Conservation (phyloP, 2,888 invertebrate species). For the Agriotes lineatus region DNA sequence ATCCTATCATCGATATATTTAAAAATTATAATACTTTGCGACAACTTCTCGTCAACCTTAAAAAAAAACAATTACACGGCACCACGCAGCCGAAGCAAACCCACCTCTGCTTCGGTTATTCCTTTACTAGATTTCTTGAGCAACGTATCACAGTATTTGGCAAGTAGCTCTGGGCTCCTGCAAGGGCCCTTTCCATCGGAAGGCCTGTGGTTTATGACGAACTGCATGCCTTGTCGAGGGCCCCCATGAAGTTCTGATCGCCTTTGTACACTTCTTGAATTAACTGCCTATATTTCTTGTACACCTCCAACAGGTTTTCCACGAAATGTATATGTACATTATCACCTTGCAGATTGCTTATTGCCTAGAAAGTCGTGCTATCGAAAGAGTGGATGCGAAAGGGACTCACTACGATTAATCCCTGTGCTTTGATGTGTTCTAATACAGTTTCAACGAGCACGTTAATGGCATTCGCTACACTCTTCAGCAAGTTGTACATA, state of each 20-base stretch:
- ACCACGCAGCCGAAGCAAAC: too few relatives aligned
- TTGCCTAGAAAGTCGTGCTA: too few relatives aligned
- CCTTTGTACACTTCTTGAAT: conserved; percentile 90
- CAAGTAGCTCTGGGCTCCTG: conserved; percentile 89
- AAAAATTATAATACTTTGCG: conserved; percentile 94
- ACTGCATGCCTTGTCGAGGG: conserved; percentile 95
- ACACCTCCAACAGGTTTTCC: conserved; percentile 88
- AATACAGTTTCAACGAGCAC: conserved; percentile 75
- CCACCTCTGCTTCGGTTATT: conserved; percentile 77
- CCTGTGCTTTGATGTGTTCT: conserved; percentile 79
- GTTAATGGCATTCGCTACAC: conserved; percentile 81
- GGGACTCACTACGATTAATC: conserved; percentile 66
- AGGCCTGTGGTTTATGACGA: conserved; percentile 86
- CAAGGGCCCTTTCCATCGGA: conserved; percentile 73
- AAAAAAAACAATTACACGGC: too few relatives aligned
- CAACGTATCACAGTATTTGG: conserved; percentile 90
- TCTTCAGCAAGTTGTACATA: conserved; percentile 90
- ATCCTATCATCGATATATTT: conserved; percentile 98
- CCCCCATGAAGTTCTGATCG: conserved; percentile 93
- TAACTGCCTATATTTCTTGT: conserved; percentile 88
- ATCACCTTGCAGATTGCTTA: conserved; percentile 81
- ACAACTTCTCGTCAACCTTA: conserved; percentile 82
- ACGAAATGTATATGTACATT: conserved; percentile 93
- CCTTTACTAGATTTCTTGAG: conserved; percentile 89
- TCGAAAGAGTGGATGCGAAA: too few relatives aligned